Evolutionary conservation across 2,888 invertebrate genomes (phyloP), one percentile per base, ranked within the genome.

Genomic region (Limnephilus auricula): DNA sequence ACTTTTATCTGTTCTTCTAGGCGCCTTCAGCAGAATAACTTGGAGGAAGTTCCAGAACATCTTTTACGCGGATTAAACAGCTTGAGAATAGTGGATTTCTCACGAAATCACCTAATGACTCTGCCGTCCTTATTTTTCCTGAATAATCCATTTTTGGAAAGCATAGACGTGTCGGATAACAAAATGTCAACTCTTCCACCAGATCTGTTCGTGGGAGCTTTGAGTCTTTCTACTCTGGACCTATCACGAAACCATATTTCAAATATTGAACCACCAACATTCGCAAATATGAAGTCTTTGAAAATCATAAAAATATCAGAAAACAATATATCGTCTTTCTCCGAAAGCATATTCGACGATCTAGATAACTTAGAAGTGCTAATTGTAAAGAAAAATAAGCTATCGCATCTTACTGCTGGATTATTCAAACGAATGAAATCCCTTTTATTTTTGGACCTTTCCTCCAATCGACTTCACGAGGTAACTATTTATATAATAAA

Each of bases 141-240:
- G 2, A 97, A 96, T 91, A 96, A 96, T 93, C 94, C 95, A 0
- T 96, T 95, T 92, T 94, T 98, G 34, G 96, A 96, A 93, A 96
- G 96, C 6, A 95, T 98, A 9, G 97, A 97, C 93, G 94, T 98
- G 86, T 97, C 97, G 0, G 96, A 97, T 93, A 98, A 98, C 94
- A 95, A 95, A 92, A 94, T 98, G 30, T 94, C 95, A 89, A 95
- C 96, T 34, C 94, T 97, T 86, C 97, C 97, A 0, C 96, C 96
- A 37, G 95, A 95, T 34, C 94, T 97, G 37, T 97, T 98, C 91
- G 94, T 95, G 0, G 96, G 96, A 6, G 95, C 97, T 40, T 94
- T 95, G 13, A 95, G 96, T 3, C 94, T 98, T 31, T 96, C 97
- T 93, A 97, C 97, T 94, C 95, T 98, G 91, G 98, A 98, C 94